Base-by-base conservation (phyloP, 2,113 vertebrate species). In the Phaethon lepturus region DNA sequence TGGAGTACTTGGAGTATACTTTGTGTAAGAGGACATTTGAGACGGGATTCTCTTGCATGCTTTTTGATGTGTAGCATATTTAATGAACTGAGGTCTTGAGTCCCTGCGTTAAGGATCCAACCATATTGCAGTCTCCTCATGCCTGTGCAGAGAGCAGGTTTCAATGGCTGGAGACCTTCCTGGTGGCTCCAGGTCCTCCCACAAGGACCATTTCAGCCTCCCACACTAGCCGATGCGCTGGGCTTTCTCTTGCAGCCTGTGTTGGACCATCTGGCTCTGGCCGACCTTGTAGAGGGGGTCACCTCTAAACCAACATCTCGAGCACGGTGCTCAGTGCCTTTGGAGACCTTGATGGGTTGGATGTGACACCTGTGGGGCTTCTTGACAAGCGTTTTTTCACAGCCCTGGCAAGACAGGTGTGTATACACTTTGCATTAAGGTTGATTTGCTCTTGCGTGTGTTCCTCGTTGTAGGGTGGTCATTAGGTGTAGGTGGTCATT, bases 121-220 rank as follows among this genome's bases (percentile, higher is more conserved):
- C 62, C 3, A 3, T 33, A 25, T 20, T 8, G 4, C 72, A 76
- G 52, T 14, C 42, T 82, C 13, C 53, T 68, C 0, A 0, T 17
- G 35, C 23, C 24, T 86, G 19, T 56, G 20, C 49, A 47, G 22
- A 45, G 55, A 45, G 25, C 50, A 52, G 47, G 24, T 42, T 75
- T 58, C 35, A 17, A 18, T 50, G 74, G 4, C 60, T 47, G 24
- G 47, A 80, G 74, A 82, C 44, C 23, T 63, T 75, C 13, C 52
- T 67, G 75, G 49, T 68, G 53, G 35, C 55, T 62, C 33, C 55
- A 64, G 11, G 18, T 53, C 49, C 80, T 86, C 26, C 35, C 74
- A 31, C 60, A 66, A 53, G 42, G 31, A 67, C 79, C 40, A 4
- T 75, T 73, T 40, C 64, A 88, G 59, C 28, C 49, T 25, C 31